Percentiles rank a stretch among this genome's conserved stretches.
These are phyloP conservation scores for Aplocera efformata DNA, from an alignment of 2,888 invertebrate genomes.

Conservation along the genomic window DNA sequence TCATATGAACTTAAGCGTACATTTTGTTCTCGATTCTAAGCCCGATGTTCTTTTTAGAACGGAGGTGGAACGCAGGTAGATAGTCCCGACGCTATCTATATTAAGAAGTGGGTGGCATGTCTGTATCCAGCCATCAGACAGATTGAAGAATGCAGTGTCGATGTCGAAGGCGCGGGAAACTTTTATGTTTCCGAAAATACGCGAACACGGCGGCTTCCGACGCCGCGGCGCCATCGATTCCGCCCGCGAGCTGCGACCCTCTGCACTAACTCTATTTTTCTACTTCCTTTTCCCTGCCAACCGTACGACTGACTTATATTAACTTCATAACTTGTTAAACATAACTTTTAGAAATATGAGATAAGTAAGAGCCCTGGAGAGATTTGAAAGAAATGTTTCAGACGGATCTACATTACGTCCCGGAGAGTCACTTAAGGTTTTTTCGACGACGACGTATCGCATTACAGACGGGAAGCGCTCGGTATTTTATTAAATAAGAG, in stretches of 20 bases:
- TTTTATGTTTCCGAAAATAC: slow-evolving; percentile 40
- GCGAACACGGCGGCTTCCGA: slow-evolving; percentile 34
- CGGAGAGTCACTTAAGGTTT: slow-evolving; percentile 43
- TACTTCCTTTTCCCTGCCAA: slow-evolving; percentile 58
- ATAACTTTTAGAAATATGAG: slow-evolving; percentile 68
- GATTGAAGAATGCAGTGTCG: slow-evolving; percentile 38
- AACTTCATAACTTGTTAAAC: slow-evolving; percentile 73
- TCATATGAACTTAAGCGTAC: slow-evolving; percentile 11
- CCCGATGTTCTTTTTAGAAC: slow-evolving; percentile 10
- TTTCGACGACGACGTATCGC: slow-evolving; percentile 42
- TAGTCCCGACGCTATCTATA: slow-evolving; percentile 20
- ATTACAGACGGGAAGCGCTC: slow-evolving; percentile 40
- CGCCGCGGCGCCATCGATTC: slow-evolving; percentile 60
- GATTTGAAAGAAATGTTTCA: slow-evolving; percentile 55
- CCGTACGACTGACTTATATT: slow-evolving; percentile 64
- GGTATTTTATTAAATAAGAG: slow-evolving; percentile 52
- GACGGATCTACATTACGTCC: slow-evolving; percentile 43
- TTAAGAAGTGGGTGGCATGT: slow-evolving; percentile 20
- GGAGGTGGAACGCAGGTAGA: slow-evolving; percentile 6
- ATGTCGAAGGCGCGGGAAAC: slow-evolving; percentile 33
- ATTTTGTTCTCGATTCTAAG: slow-evolving; percentile 11
- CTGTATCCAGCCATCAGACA: slow-evolving; percentile 19
- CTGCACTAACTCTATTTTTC: slow-evolving; percentile 62
- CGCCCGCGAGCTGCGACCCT: slow-evolving; percentile 35
- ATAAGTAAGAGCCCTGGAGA: slow-evolving; percentile 56